These are phyloP conservation scores for Thymelicus sylvestris DNA, from an alignment of 2,888 invertebrate species.

Conservation along the genomic window DNA sequence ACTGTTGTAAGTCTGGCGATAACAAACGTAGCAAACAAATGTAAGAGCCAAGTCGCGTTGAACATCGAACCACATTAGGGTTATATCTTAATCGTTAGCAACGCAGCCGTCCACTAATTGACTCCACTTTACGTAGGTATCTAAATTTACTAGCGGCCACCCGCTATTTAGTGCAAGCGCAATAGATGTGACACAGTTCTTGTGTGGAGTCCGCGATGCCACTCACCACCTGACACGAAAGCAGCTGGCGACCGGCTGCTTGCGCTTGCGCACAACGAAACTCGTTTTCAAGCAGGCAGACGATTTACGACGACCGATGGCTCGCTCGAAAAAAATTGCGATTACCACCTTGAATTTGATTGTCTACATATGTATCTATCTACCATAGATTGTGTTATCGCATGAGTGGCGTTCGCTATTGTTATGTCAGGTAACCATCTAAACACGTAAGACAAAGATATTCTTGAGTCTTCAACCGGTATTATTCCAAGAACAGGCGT, in stretches of 20 bases:
- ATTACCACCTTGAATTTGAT: slow-evolving; percentile 34
- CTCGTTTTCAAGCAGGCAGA: slow-evolving; percentile 74
- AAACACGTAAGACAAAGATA: slow-evolving; percentile 32
- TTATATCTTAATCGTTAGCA: slow-evolving; percentile 27
- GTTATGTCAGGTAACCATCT: slow-evolving; percentile 26
- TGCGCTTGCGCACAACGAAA: slow-evolving; percentile 73
- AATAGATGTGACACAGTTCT: slow-evolving; percentile 44
- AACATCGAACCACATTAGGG: not conserved
- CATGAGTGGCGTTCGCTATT: slow-evolving; percentile 29
- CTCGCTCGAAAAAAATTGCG: slow-evolving; percentile 37
- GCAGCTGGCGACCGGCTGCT: slow-evolving; percentile 78
- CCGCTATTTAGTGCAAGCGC: slow-evolving; percentile 42
- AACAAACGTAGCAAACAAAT: not conserved
- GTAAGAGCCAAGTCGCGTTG: not conserved
- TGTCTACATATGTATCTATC: slow-evolving; percentile 21
- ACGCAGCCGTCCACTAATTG: slow-evolving; percentile 36
- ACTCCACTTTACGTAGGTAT: slow-evolving; percentile 37
- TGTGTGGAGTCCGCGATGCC: slow-evolving; percentile 67
- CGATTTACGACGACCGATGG: slow-evolving; percentile 65
- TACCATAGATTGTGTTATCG: slow-evolving; percentile 37
- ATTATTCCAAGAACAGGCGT: slow-evolving; percentile 59
- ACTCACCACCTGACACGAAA: slow-evolving; percentile 78
- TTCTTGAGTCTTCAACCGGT: slow-evolving; percentile 31
- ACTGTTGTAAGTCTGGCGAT: too few relatives aligned
- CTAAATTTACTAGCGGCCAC: slow-evolving; percentile 38